These are phyloP conservation scores for Nasonovia ribisnigri DNA, from an alignment of 2,888 invertebrate species.

Conservation along the genomic window DNA sequence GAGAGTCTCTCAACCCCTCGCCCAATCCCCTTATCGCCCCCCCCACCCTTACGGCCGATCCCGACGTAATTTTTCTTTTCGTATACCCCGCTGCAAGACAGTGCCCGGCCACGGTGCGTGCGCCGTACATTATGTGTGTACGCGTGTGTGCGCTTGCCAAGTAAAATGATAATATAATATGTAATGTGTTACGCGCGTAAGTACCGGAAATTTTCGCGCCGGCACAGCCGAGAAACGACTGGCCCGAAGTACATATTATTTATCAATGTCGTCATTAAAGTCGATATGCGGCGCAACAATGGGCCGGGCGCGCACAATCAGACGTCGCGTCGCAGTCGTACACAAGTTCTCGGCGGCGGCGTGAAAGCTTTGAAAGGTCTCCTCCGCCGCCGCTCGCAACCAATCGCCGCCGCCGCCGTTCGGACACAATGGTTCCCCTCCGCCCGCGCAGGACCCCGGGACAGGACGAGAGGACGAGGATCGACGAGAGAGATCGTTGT, in stretches of 20 bases:
- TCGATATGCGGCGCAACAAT: constrained; percentile 45
- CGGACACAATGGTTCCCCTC: constrained; percentile 55
- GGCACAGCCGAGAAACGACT: constrained; percentile 26
- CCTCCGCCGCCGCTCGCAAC: not conserved
- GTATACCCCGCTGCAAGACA: too few relatives aligned
- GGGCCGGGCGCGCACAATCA: constrained; percentile 44
- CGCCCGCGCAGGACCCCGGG: not conserved
- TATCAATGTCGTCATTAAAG: constrained; percentile 60
- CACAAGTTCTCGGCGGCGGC: constrained; percentile 38
- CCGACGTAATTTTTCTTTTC: not conserved
- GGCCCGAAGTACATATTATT: constrained; percentile 33
- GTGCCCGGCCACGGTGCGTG: too few relatives aligned
- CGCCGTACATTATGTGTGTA: too few relatives aligned
- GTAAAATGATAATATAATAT: not conserved
- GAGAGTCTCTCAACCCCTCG: not conserved
- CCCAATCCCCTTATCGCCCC: too few relatives aligned
- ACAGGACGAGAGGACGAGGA: not conserved
- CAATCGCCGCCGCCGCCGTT: not conserved
- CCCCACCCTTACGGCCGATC: not conserved
- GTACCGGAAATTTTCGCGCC: constrained; percentile 43
- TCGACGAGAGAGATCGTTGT: not conserved
- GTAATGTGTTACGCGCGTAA: not conserved
- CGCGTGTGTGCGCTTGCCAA: not conserved
- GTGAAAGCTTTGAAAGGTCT: constrained; percentile 53
- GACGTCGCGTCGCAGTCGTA: constrained; percentile 41